Conservation (phyloP, 2,888 invertebrate genomes). For the Allygus modestus region DNA sequence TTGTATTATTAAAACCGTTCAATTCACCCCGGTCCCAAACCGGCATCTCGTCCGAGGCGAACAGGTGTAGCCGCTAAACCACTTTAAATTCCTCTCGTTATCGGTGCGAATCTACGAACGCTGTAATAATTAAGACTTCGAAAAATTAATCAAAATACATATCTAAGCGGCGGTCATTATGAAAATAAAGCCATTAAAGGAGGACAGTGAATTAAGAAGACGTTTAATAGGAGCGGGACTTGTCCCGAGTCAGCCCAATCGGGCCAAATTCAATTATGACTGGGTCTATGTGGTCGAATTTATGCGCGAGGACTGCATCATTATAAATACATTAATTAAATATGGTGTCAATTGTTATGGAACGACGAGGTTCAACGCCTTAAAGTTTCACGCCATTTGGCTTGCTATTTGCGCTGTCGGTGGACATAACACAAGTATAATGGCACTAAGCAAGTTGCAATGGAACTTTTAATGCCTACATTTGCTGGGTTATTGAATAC, state of each 20-base stretch:
- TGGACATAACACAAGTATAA: too few relatives aligned
- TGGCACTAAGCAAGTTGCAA: too few relatives aligned
- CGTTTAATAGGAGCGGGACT: constrained; percentile 4
- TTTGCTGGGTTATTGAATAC: too few relatives aligned
- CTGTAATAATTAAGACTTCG: constrained; percentile 45
- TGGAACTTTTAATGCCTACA: too few relatives aligned
- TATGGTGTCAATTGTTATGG: constrained; percentile 12
- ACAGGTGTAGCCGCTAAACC: constrained; percentile 30
- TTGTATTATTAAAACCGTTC: too few relatives aligned
- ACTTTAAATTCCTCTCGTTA: constrained; percentile 33
- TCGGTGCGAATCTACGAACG: constrained; percentile 46
- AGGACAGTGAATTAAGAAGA: constrained; percentile 43
- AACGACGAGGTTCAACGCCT: background rate
- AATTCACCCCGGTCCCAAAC: background rate
- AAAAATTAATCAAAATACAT: constrained; percentile 51
- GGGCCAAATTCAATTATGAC: constrained; percentile 30
- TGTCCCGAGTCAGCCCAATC: background rate
- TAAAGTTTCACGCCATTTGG: background rate
- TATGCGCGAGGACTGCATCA: constrained; percentile 25
- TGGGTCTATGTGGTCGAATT: constrained; percentile 12
- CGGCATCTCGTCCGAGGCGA: background rate
- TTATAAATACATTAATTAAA: constrained; percentile 49
- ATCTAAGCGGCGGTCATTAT: constrained; percentile 41
- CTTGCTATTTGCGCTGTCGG: too few relatives aligned
- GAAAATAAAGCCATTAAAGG: constrained; percentile 50